Evolutionary conservation across 2,888 invertebrate species (phyloP).

Genomic region (Drosophila monieri): DNA sequence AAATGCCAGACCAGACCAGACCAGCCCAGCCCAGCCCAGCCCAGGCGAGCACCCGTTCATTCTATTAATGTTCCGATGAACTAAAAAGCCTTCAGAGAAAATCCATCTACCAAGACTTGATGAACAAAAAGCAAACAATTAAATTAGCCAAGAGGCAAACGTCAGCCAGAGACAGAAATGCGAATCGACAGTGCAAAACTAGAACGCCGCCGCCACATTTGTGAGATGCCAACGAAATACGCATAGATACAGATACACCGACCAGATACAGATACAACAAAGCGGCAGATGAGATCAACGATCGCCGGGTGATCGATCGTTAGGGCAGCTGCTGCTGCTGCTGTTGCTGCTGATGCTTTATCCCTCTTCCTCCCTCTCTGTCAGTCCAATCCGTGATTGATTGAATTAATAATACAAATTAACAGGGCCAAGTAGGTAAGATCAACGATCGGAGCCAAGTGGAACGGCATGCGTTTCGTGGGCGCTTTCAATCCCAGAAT

Average conservation of each 20-base stretch:
- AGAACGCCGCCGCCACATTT: constrained; percentile 72
- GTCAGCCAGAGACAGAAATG: constrained; percentile 57
- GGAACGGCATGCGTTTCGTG: constrained; percentile 20
- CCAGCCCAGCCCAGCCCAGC: constrained; percentile 20
- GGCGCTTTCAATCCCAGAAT: constrained; percentile 18
- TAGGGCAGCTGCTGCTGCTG: constrained; percentile 54
- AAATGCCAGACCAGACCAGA: constrained; percentile 58
- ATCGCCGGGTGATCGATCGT: constrained; percentile 62
- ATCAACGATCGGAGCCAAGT: constrained; percentile 68
- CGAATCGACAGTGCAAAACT: constrained; percentile 63
- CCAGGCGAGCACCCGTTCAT: constrained; percentile 46
- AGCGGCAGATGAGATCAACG: constrained; percentile 65
- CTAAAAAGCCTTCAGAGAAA: constrained; percentile 58
- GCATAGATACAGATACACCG: constrained; percentile 4
- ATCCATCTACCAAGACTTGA: constrained; percentile 50
- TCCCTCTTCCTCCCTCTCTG: background rate
- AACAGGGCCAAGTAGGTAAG: constrained; percentile 76
- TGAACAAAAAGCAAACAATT: constrained; percentile 75
- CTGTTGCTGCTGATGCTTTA: constrained; percentile 16
- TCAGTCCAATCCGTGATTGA: constrained; percentile 62
- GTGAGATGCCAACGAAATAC: constrained; percentile 64
- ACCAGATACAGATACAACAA: constrained; percentile 12
- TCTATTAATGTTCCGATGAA: constrained; percentile 79
- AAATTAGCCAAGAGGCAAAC: constrained; percentile 74
- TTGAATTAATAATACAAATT: constrained; percentile 80